Evolutionary conservation across 2,888 invertebrate genomes (phyloP), one percentile per base, ranked within the genome.

Genomic region (Acronicta alni): DNA sequence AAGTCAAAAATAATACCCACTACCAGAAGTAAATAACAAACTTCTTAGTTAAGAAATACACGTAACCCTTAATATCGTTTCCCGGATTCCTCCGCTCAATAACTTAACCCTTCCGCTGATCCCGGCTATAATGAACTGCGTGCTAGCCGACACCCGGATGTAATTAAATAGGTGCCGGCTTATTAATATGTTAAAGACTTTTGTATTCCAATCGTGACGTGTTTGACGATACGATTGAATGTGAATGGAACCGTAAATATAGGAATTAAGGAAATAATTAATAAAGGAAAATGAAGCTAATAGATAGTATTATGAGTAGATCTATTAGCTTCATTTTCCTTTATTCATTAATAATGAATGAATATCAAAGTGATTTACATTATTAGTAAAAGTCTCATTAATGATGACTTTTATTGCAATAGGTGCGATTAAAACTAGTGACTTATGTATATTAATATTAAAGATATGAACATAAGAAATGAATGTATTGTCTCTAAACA

Each of bases 31-130:
- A 70, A 70, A 70, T 60, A 70, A 67, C 52, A 55, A 62, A 62
- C 60, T 68, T 54, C 57, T 61, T 66, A 53, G 68, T 70, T 67
- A 68, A 76, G 76, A 78, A 77, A 68, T 77, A 70, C 72, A 68
- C 55, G 61, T 49, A 67, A 32, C 73, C 79, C 78, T 67, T 75
- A 73, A 79, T 74, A 77, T 55, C 57, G 66, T 75, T 75, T 57
- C 62, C 75, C 77, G 80, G 77, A 80, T 84, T 80, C 79, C 75
- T 62, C 77, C 77, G 64, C 75, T 81, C 84, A 86, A 83, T 86
- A 83, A 87, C 80, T 78, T 83, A 87, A 88, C 88, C 89, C 89
- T 88, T 88, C 81, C 78, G 77, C 81, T 90, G 89, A 90, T 88
- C 89, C 90, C 75, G 79, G 76, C 77, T 83, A 86, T 91, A 90